Conservation (phyloP, 2,888 invertebrate species). For the Oscheius myriophilus region DNA sequence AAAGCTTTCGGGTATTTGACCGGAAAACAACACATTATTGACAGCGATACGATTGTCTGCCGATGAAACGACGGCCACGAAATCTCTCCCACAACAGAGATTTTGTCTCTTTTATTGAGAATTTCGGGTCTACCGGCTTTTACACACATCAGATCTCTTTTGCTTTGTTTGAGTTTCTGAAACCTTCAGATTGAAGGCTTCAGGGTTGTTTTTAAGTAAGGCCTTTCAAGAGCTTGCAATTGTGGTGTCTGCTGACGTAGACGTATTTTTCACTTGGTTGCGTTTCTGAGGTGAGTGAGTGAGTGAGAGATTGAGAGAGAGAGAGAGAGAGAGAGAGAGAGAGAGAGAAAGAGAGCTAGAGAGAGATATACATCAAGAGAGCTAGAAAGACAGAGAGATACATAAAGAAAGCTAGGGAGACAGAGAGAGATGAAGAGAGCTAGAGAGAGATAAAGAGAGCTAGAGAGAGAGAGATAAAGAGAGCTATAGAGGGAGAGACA, state of each 20-base stretch:
- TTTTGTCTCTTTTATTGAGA: too few relatives aligned
- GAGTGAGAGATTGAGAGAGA: background rate
- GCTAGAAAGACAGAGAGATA: constrained; percentile 5
- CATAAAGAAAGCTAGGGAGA: background rate
- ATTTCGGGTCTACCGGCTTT: too few relatives aligned
- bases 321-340: too few relatives aligned
- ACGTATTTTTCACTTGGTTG: background rate
- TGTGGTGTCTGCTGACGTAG: background rate
- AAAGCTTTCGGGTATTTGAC: background rate
- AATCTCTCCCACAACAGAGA: too few relatives aligned
- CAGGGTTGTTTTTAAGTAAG: too few relatives aligned
- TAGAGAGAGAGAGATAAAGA: background rate
- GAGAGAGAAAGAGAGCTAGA: constrained; percentile 5
- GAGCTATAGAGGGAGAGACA: background rate
- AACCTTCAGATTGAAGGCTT: too few relatives aligned
- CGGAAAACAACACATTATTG: constrained; percentile 1
- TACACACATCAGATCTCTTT: too few relatives aligned
- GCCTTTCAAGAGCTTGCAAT: too few relatives aligned
- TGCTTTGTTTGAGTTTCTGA: too few relatives aligned
- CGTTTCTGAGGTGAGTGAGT: constrained; percentile 8
- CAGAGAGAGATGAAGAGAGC: constrained; percentile 10
- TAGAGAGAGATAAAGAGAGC: background rate
- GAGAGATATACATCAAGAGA: constrained; percentile 9
- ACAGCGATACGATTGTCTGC: constrained; percentile 12
- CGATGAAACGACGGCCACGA: too few relatives aligned